phyloP scores from a whole-genome alignment of 1,140 invertebrate species.

The Ridgeia piscesae region DNA sequence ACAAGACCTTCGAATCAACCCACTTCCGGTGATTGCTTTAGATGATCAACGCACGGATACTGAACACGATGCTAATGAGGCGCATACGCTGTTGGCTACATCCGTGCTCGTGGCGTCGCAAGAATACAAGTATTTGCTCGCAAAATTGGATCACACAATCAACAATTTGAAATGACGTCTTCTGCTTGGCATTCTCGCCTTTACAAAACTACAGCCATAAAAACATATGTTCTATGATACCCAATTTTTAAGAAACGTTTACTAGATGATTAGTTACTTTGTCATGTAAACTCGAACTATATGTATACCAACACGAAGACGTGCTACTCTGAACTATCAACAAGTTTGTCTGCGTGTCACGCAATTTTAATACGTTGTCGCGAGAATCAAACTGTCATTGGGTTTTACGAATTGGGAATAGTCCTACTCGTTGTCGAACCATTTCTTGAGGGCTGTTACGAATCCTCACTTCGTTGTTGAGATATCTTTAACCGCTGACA shows the following conservation, averaged over 20 bases:
- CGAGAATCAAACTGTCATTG: too few species aligned
- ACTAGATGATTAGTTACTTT: not conserved
- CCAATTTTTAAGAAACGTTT: not conserved
- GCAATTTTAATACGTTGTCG: too few species aligned
- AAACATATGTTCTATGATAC: not conserved
- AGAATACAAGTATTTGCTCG: not conserved
- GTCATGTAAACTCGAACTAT: not conserved
- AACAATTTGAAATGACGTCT: slow-evolving; percentile 1
- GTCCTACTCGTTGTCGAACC: too few species aligned
- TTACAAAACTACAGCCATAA: not conserved
- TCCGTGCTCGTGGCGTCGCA: not conserved
- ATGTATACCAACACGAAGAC: too few species aligned
- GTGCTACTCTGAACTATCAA: too few species aligned
- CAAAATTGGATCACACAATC: not conserved
- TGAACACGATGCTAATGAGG: not conserved
- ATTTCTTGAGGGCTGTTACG: too few species aligned
- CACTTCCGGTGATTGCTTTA: not conserved
- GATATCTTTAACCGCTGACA: too few species aligned
- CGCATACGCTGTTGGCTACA: not conserved
- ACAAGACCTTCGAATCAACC: not conserved
- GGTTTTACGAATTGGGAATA: too few species aligned
- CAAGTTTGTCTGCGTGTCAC: too few species aligned
- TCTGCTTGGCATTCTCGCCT: not conserved
- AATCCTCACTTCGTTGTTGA: too few species aligned
- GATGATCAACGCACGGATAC: not conserved